Evolutionary conservation across 2,797 vertebrate species (phyloP).

Genomic region (Cercopithecus mitis): DNA sequence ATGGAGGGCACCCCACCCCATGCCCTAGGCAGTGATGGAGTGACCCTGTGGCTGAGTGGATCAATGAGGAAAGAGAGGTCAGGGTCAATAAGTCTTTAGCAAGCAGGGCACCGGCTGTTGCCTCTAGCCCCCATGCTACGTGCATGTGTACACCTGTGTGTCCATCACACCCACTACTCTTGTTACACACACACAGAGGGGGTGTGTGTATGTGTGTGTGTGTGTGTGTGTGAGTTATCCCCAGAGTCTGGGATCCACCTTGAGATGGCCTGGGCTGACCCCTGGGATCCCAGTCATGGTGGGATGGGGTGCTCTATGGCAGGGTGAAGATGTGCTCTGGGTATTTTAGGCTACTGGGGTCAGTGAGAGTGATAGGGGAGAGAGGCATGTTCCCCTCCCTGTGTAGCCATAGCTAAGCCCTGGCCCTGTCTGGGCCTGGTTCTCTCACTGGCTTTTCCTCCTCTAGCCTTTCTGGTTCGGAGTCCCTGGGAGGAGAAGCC

Average conservation of each 20-base stretch:
- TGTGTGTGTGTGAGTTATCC: not conserved
- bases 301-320: not conserved
- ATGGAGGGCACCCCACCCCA: not conserved
- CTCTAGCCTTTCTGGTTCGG: not conserved
- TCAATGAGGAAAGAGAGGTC: slow-evolving; percentile 82
- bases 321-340: not conserved
- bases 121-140: not conserved
- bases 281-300: not conserved
- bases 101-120: slow-evolving; percentile 89
- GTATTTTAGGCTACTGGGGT: not conserved
- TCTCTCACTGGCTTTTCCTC: not conserved
- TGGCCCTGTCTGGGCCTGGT: not conserved
- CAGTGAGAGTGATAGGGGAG: not conserved
- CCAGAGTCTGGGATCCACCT: not conserved
- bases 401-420: not conserved
- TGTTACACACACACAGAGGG: not conserved
- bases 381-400: not conserved
- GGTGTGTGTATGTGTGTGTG: not conserved
- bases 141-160: not conserved
- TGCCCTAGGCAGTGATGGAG: not conserved
- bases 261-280: not conserved
- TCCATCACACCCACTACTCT: not conserved
- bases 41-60: not conserved
- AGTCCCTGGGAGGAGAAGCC: not conserved
- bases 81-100: slow-evolving; percentile 94